Base-by-base conservation (phyloP, 2,888 invertebrate species). In the Bombylius discolor region DNA sequence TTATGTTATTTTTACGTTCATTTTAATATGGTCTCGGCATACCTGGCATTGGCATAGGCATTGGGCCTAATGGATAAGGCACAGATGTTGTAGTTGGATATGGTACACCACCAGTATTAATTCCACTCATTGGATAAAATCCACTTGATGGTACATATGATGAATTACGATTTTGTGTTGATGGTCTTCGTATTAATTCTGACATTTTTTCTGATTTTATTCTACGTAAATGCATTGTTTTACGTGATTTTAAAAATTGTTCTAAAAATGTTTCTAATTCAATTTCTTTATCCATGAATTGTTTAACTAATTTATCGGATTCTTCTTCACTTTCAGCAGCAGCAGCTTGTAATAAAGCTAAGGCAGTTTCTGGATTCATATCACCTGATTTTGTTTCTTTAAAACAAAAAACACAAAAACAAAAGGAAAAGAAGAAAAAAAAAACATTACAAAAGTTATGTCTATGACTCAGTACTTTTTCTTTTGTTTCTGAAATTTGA, bases 151-250 rank as follows among this genome's bases (percentile, higher is more conserved):
- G 62, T 8, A 65, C 63, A 11, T 70, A 64, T 5, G 69, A 63
- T 46, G 71, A 67, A 42, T 56, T 65, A 32, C 62, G 61, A 47
- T 63, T 60, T 11, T 75, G 72, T 47, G 71, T 69, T 62, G 75
- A 68, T 36, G 65, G 64, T 56, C 72, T 72, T 56, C 72, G 72
- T 49, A 88, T 75, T 12, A 90, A 71, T 67, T 90, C 89, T 51
- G 82, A 78, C 84, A 98, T 85, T 77, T 97, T 96, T 62, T 98
- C 97, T 0, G 91, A 85, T 76, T 97, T 97, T 12, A 96, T 85
- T 68, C 90, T 85, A 52, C 94, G 79, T 60, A 85, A 69, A 70
- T 93, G 92, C 78, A 89, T 87, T 45, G 82, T 68, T 65, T 84
- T 84, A 49, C 97, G 81, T 59, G 81, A 79, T 0, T 81, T 79